phyloP scores from a whole-genome alignment of 2,113 vertebrate genomes.

The Sisor rabdophorus region DNA sequence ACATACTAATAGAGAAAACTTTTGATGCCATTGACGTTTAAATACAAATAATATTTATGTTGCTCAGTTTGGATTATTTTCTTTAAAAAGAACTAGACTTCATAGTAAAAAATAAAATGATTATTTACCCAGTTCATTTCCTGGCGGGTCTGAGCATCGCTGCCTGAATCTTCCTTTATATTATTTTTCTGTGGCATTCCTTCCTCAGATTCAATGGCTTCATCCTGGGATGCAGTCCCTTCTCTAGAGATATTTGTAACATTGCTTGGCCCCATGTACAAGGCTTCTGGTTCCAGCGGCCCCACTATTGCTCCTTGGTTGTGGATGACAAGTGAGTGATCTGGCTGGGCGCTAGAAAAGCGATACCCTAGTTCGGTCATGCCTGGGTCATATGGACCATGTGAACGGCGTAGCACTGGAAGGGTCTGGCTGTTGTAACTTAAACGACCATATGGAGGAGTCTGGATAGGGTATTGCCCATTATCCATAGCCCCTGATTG shows the following conservation, averaged over 20 bases:
- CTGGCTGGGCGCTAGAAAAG: slow-evolving; percentile 59
- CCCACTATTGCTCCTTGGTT: slow-evolving; percentile 67
- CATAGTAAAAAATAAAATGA: not conserved
- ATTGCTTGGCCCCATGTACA: slow-evolving; percentile 59
- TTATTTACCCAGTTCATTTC: slow-evolving; percentile 70
- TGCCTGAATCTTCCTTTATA: slow-evolving; percentile 63
- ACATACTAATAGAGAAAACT: not conserved
- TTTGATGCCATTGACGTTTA: not conserved
- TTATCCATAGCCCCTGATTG: slow-evolving; percentile 55
- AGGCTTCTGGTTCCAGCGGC: slow-evolving; percentile 57
- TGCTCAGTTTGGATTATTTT: not conserved
- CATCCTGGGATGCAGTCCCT: slow-evolving; percentile 58
- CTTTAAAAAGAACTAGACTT: not conserved
- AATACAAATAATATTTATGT: not conserved
- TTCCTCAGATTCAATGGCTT: slow-evolving; percentile 62
- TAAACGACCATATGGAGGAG: slow-evolving; percentile 67
- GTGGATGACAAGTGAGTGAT: slow-evolving; percentile 71
- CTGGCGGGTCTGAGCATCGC: slow-evolving; percentile 62
- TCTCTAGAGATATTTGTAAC: slow-evolving; percentile 59
- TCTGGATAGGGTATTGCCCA: slow-evolving; percentile 54
- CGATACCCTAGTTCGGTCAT: slow-evolving; percentile 64
- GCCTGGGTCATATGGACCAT: slow-evolving; percentile 62
- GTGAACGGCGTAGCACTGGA: slow-evolving; percentile 69
- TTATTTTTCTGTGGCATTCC: slow-evolving; percentile 65
- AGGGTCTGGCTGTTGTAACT: slow-evolving; percentile 75